These are phyloP conservation scores for Drosophila ercepeae DNA, from an alignment of 1,140 invertebrate genomes.

Conservation along the genomic window DNA sequence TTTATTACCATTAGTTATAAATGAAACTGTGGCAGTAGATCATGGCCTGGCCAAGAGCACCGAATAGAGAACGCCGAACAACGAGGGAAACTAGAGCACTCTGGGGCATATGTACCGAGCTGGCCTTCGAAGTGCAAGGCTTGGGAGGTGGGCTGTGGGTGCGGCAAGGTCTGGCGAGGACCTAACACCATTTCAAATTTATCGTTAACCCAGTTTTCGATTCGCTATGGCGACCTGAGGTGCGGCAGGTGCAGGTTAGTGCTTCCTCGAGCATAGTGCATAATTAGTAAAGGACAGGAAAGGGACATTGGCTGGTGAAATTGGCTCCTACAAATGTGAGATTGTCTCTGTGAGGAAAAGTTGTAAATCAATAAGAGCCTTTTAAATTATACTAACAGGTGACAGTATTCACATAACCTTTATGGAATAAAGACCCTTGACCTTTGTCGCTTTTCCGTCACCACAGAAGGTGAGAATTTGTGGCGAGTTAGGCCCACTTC, in stretches of 20 bases:
- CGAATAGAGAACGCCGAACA: constrained; percentile 9
- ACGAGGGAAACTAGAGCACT: constrained; percentile 59
- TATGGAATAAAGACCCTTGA: constrained; percentile 3
- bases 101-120: constrained; percentile 59
- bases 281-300: constrained; percentile 50
- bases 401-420: constrained; percentile 27
- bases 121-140: constrained; percentile 46
- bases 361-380: not conserved
- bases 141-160: not conserved
- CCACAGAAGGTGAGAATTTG: not conserved
- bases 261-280: constrained; percentile 50
- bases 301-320: constrained; percentile 6
- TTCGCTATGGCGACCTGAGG: constrained; percentile 29
- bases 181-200: constrained; percentile 74
- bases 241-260: constrained; percentile 48
- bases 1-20: not conserved
- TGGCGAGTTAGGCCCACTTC: too few relatives aligned
- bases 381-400: constrained; percentile 21
- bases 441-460: not conserved
- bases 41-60: constrained; percentile 62
- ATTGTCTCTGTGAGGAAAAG: too few relatives aligned
- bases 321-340: constrained; percentile 42
- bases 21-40: constrained; percentile 72
- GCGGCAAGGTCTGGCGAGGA: constrained; percentile 65
- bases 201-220: constrained; percentile 73